These are phyloP conservation scores for Ichneumoninae sp. DNA, from an alignment of 2,888 invertebrate genomes.

Conservation along the genomic window DNA sequence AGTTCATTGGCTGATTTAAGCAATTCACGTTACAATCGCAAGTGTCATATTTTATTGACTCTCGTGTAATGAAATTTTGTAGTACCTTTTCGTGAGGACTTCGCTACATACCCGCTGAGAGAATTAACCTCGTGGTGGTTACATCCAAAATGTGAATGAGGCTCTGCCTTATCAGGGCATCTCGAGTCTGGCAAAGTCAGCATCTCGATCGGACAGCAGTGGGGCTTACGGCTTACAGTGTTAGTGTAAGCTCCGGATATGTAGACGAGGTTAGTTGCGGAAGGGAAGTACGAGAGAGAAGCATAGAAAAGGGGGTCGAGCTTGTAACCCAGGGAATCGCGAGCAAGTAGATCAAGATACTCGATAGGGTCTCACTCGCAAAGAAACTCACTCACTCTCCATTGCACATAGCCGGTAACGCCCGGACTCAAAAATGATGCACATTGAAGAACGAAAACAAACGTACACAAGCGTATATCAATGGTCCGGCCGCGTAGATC, in stretches of 20 bases:
- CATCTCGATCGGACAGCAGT: conserved; percentile 53
- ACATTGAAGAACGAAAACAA: neutral
- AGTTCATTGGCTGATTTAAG: neutral
- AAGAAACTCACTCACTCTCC: neutral
- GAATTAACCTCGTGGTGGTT: conserved; percentile 12
- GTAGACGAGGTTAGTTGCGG: neutral
- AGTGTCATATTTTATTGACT: neutral
- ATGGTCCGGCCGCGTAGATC: neutral
- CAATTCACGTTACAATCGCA: neutral
- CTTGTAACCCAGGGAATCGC: conserved; percentile 11
- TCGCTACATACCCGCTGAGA: neutral
- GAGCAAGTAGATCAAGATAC: conserved; percentile 57
- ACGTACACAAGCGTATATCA: neutral
- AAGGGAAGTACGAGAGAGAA: conserved; percentile 6
- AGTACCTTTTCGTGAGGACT: neutral
- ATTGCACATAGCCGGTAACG: conserved; percentile 6
- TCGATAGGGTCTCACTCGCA: conserved; percentile 22
- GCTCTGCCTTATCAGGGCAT: conserved; percentile 74
- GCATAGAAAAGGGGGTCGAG: conserved; percentile 40
- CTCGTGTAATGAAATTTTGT: neutral
- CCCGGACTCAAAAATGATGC: neutral
- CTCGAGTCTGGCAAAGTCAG: conserved; percentile 70
- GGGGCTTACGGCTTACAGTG: conserved; percentile 18
- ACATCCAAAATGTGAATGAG: conserved; percentile 61
- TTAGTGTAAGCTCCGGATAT: conserved; percentile 15